Conservation (phyloP, 2,888 invertebrate genomes). For the Drosophila melanosoma region DNA sequence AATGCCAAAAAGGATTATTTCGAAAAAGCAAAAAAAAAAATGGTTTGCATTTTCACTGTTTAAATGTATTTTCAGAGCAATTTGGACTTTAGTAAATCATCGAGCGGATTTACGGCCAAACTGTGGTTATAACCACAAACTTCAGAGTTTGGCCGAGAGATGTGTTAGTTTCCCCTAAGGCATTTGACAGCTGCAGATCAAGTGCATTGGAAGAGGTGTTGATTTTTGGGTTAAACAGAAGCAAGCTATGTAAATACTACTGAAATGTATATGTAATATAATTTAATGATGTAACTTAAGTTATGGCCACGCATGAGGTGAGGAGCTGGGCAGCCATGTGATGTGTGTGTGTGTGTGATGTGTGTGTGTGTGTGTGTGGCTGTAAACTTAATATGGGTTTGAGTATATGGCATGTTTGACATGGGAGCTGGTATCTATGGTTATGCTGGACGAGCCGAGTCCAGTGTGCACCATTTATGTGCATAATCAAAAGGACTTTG, state of each 20-base stretch:
- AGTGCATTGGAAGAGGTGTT: background rate
- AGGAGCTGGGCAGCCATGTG: background rate
- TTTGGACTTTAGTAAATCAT: background rate
- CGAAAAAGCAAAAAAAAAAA: background rate
- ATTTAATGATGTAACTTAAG: background rate
- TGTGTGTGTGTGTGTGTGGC: background rate
- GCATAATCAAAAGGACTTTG: conserved; percentile 44
- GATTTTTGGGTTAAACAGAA: background rate
- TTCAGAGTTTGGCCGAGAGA: background rate
- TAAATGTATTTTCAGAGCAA: background rate
- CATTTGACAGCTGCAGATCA: background rate
- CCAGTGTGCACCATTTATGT: conserved; percentile 46
- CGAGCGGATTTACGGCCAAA: background rate
- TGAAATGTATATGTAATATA: too few species aligned
- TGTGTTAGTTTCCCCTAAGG: background rate
- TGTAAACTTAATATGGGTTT: too few species aligned
- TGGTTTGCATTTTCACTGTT: too few species aligned
- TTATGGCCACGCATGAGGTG: background rate
- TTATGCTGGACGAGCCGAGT: background rate
- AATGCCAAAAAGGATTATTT: background rate
- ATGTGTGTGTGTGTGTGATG: background rate
- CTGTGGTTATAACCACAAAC: background rate
- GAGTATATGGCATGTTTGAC: background rate
- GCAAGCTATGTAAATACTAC: background rate
- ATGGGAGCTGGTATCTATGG: too few species aligned